Conservation (phyloP, 92 coral and sea anemone species). For the Bergia puertoricense region DNA sequence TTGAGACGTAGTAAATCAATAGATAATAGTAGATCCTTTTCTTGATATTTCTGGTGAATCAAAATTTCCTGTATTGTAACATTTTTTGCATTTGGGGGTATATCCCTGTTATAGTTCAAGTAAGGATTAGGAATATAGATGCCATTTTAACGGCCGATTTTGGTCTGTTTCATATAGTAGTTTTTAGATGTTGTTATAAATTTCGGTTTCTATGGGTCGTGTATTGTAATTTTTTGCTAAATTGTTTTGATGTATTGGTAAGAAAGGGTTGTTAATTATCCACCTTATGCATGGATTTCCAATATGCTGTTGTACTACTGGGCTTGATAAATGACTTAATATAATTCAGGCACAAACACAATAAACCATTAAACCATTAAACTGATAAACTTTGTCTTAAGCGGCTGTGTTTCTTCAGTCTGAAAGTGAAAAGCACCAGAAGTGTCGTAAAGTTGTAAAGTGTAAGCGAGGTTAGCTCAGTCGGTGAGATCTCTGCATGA, state of each 20-base stretch:
- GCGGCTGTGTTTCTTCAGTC: no score
- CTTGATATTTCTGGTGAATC: not conserved
- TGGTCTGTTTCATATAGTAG: not conserved
- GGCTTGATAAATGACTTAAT: not conserved
- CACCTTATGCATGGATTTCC: slow-evolving; percentile 16
- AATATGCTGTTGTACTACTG: not conserved
- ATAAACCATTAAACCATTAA: not conserved
- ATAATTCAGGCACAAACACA: slow-evolving; percentile 8
- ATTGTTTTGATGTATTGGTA: not conserved
- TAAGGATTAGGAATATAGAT: not conserved
- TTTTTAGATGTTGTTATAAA: not conserved
- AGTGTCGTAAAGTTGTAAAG: no score
- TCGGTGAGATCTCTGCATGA: no score
- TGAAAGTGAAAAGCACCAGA: no score
- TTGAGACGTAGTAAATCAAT: not conserved
- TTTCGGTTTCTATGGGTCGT: not conserved
- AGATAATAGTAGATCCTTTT: not conserved
- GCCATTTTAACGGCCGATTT: not conserved
- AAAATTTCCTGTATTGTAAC: not conserved
- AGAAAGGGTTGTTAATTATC: slow-evolving; percentile 12
- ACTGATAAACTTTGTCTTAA: not conserved
- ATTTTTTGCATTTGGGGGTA: not conserved
- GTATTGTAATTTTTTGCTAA: slow-evolving; percentile 22
- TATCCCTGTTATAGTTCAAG: not conserved
- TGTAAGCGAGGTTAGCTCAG: no score